phyloP scores from a whole-genome alignment of 1,140 invertebrate species.

The Muscidifurax raptorellus region DNA sequence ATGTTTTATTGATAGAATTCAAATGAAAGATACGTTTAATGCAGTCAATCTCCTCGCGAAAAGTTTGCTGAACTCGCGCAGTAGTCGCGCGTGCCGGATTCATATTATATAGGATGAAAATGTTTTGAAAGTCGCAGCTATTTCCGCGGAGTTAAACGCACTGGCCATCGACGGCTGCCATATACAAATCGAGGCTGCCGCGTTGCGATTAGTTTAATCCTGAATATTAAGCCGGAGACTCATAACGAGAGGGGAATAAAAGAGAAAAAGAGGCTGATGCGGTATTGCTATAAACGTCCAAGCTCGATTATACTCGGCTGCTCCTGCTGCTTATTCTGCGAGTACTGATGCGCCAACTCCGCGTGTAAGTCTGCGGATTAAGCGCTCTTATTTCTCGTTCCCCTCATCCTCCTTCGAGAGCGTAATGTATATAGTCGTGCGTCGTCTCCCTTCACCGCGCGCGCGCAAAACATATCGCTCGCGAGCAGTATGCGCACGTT shows the following conservation, averaged over 20 bases:
- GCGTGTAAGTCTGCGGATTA: background rate
- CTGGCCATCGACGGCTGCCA: too few species aligned
- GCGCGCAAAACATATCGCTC: too few species aligned
- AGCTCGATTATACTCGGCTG: background rate
- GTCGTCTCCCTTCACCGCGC: too few species aligned
- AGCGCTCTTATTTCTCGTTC: background rate
- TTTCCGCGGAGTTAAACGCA: background rate
- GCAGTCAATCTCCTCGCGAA: background rate
- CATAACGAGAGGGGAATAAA: background rate
- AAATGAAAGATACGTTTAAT: background rate
- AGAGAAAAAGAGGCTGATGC: background rate
- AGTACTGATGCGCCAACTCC: background rate
- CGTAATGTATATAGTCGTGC: too few species aligned
- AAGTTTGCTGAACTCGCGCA: background rate
- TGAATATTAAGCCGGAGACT: too few species aligned
- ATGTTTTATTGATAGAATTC: background rate
- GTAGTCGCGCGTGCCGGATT: too few species aligned
- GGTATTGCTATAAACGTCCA: background rate
- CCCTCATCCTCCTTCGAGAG: too few species aligned
- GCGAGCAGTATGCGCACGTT: too few species aligned
- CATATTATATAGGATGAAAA: background rate
- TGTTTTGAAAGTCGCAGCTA: background rate
- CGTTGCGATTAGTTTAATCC: background rate
- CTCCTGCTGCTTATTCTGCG: too few species aligned
- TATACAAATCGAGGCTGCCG: background rate